Evolutionary conservation across 2,113 vertebrate genomes (phyloP), one percentile per base, ranked within the genome.

Genomic region (Sakesphorus luctuosus): DNA sequence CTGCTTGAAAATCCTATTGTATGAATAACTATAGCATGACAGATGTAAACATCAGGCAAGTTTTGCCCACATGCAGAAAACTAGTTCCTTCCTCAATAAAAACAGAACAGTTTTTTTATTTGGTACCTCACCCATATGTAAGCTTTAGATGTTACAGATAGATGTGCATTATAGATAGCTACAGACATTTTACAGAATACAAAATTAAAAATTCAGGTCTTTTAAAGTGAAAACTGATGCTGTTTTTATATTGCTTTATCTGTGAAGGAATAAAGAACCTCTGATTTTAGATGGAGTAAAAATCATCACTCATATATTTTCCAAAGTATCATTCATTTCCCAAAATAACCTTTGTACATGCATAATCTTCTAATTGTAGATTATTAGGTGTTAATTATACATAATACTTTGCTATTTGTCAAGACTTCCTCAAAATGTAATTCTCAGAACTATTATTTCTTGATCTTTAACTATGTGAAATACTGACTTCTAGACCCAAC

Each of bases 381-480:
- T 93, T 88, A 47, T 88, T 96, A 66, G 1, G 12, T 62, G 71
- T 29, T 91, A 89, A 80, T 93, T 89, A 68, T 55, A 88, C 33
- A 46, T 76, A 88, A 88, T 80, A 90, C 38, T 23, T 95, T 77
- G 33, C 67, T 80, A 38, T 69, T 63, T 74, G 71, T 88, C 82
- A 93, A 88, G 68, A 40, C 24, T 88, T 94, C 49, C 56, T 71
- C 82, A 74, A 86, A 94, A 71, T 55, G 59, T 49, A 77, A 83
- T 74, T 94, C 59, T 75, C 65, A 9, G 3, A 93, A 89, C 74
- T 75, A 79, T 26, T 79, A 90, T 76, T 90, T 90, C 38, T 66
- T 91, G 50, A 80, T 80, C 46, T 91, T 79, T 81, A 85, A 85
- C 77, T 85, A 72, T 25, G 58, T 61, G 87, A 95, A 94, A 90